Base-by-base conservation (phyloP, 2,113 vertebrate genomes). In the Atherinomorus stipes region DNA sequence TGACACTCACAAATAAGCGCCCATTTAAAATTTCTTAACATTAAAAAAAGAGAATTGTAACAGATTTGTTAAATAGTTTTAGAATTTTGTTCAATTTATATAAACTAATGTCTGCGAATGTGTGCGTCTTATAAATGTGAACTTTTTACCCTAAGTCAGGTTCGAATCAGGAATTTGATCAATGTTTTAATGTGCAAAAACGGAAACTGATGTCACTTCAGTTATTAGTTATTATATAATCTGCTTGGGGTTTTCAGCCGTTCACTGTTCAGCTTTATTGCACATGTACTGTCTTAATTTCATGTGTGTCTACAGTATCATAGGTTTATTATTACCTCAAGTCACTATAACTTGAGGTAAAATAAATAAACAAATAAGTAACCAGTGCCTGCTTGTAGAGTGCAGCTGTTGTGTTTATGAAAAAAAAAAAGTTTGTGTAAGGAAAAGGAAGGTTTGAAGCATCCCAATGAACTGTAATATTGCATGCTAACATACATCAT, bases 31-130 rank as follows among this genome's bases (percentile, higher is more conserved):
- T 28, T 53, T 40, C 22, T 26, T n/a, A n/a, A n/a, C n/a, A n/a
- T n/a, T n/a, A n/a, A n/a, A n/a, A n/a, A 58, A 38, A 58, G 26
- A 78, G 56, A 51, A 58, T 67, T 47, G 22, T 13, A 72, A 67
- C 34, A 56, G 37, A 66, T 65, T 51, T 22, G 34, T 11, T 6
- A 78, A 68, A 74, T 63, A 78, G 53, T 26, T 47, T 65, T 70
- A 52, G 31, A 61, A n/a, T 44, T 25, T 10, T 8, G 19, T 75
- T 63, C 40, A 31, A 25, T 38, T 76, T 34, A 7, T 21, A 5
- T 56, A 34, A 72, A 54, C 21, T 45, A 9, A 65, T 59, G 21
- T 16, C 16, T 31, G 59, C 60, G 65, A 64, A 2, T 0, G 7
- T 11, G 18, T 16, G 18, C 8, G 44, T 40, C 9, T 57, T n/a